A percentile compares a stretch with the other conserved stretches of the same genome.
Conservation (phyloP, 2,888 invertebrate genomes). For the Clitarchus hookeri region DNA sequence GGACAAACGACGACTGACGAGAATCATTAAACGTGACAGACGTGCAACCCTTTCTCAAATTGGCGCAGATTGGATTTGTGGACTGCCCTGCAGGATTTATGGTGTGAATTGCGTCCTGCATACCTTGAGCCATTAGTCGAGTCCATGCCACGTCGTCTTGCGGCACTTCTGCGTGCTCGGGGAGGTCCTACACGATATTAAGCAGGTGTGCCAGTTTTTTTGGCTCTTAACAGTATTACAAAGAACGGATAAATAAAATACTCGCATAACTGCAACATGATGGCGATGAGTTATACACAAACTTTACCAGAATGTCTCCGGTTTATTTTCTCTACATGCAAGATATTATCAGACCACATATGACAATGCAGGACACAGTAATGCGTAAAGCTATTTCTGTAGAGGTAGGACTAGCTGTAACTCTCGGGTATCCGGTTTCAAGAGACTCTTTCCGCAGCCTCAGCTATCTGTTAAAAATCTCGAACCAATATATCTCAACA, state of each 20-base stretch:
- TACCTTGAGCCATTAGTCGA: too few relatives aligned
- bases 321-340: conserved; percentile 35
- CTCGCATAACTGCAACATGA: background rate
- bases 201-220: too few relatives aligned
- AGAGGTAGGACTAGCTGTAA: conserved; percentile 36
- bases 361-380: conserved; percentile 36
- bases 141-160: too few relatives aligned
- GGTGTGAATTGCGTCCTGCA: too few relatives aligned
- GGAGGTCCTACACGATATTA: too few relatives aligned
- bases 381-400: conserved; percentile 36
- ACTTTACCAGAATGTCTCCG: background rate
- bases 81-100: too few relatives aligned
- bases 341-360: conserved; percentile 32
- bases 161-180: too few relatives aligned
- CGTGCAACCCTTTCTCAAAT: too few relatives aligned
- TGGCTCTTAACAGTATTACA: too few relatives aligned
- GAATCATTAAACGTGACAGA: too few relatives aligned
- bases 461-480: background rate
- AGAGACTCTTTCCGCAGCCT: conserved; percentile 33
- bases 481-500: background rate
- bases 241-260: background rate
- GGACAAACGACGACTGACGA: too few relatives aligned
- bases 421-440: conserved; percentile 37
- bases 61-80: too few relatives aligned
- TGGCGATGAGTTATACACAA: background rate